These are phyloP conservation scores for Phymorhynchus buccinoides DNA, from an alignment of 1,140 invertebrate genomes.

Conservation along the genomic window DNA sequence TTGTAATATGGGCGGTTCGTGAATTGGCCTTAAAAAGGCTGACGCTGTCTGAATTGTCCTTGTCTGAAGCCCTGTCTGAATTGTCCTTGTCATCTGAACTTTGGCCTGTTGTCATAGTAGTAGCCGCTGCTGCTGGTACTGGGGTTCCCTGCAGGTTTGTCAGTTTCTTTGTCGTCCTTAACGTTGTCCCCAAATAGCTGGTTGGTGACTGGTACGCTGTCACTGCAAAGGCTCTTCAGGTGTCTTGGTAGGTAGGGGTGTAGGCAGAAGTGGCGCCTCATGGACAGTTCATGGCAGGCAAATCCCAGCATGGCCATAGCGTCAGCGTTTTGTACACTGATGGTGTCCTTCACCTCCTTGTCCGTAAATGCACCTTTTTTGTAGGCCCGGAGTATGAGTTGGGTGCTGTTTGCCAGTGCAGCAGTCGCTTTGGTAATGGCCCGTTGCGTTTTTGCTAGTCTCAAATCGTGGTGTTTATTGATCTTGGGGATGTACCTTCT, in stretches of 20 bases:
- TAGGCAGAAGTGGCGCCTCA: neutral
- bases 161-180: neutral
- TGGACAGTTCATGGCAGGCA: neutral
- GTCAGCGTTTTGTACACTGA: neutral
- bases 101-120: neutral
- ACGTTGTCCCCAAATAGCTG: neutral
- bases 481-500: neutral
- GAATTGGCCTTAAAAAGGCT: neutral
- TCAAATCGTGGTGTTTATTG: neutral
- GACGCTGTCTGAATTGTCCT: no score
- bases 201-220: neutral
- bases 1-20: neutral
- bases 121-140: neutral
- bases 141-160: neutral
- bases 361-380: neutral
- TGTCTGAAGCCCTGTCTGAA: neutral
- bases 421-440: neutral
- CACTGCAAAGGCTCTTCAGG: neutral
- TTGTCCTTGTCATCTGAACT: neutral
- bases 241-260: slow-evolving; percentile 2
- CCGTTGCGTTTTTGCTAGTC: neutral
- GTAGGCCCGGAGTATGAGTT: neutral
- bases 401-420: neutral
- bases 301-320: neutral
- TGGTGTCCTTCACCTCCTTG: neutral